Conservation (phyloP, 1,140 invertebrate species). For the Aethina tumida region DNA sequence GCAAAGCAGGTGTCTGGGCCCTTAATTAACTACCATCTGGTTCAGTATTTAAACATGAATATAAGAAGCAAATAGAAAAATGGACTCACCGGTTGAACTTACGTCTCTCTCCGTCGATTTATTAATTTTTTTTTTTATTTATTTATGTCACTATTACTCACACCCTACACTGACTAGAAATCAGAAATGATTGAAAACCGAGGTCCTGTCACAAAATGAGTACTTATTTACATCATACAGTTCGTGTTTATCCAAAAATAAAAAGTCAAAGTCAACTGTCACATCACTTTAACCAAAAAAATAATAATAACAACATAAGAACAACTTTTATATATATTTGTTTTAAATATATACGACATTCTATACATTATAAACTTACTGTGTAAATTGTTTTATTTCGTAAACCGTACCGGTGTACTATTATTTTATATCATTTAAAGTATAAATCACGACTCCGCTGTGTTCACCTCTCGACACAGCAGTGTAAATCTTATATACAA, state of each 20-base stretch:
- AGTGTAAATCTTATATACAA: constrained; percentile 19
- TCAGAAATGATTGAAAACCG: no score
- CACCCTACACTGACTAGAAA: no score
- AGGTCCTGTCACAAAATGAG: constrained; percentile 2
- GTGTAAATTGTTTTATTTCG: constrained; percentile 29
- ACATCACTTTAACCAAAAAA: constrained; percentile 20
- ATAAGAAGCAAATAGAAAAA: no score
- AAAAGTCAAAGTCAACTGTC: constrained; percentile 9
- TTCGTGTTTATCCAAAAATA: constrained; percentile 17
- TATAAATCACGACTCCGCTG: constrained; percentile 31
- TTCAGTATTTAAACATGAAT: no score
- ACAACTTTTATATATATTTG: constrained; percentile 26
- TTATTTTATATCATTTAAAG: constrained; percentile 27
- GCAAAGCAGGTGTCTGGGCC: no score
- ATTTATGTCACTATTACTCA: no score
- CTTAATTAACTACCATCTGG: no score
- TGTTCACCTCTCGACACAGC: not conserved
- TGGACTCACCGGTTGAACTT: no score
- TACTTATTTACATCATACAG: not conserved
- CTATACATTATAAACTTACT: constrained; percentile 34
- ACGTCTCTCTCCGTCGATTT: no score
- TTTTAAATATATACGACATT: constrained; percentile 31
- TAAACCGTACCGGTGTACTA: constrained; percentile 27
- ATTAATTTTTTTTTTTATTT: no score
- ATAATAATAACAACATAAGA: constrained; percentile 26